phyloP scores from a whole-genome alignment of 2,888 invertebrate species.

The Tanypteryx hageni region DNA sequence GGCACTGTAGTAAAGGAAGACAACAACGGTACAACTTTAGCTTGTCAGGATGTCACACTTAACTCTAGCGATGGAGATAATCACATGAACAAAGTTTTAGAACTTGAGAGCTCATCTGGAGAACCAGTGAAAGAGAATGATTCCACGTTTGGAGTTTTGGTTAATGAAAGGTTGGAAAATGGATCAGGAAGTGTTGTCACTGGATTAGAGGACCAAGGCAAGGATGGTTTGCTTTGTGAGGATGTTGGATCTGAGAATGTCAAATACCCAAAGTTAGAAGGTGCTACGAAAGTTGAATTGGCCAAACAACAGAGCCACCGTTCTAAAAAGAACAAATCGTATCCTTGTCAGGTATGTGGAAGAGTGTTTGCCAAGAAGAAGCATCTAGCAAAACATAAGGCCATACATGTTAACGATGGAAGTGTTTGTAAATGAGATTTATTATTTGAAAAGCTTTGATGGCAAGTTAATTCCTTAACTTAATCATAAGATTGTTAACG shows the following conservation, averaged over 20 bases:
- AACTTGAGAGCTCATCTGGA: neutral
- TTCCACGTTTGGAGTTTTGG: neutral
- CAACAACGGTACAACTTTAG: neutral
- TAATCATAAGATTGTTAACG: neutral
- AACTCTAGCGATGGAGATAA: neutral
- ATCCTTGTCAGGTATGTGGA: conserved; percentile 54
- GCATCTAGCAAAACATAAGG: conserved; percentile 17
- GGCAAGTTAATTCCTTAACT: neutral
- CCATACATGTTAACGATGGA: neutral
- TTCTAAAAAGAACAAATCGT: conserved; percentile 18
- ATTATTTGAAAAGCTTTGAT: conserved; percentile 1
- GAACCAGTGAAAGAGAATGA: neutral
- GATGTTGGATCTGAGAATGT: neutral
- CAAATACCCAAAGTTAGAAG: neutral
- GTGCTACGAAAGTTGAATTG: neutral
- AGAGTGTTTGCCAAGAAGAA: conserved; percentile 35
- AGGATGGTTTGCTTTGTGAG: conserved; percentile 5
- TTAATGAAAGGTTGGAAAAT: neutral
- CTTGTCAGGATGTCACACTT: neutral
- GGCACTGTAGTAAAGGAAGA: neutral
- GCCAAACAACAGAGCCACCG: neutral
- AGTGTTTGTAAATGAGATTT: neutral
- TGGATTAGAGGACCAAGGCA: neutral
- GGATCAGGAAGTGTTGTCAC: neutral
- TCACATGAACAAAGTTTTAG: neutral